Percentiles rank a stretch among this genome's conserved stretches.
phyloP scores from a whole-genome alignment of 2,113 vertebrate species.

The Serinus canaria region DNA sequence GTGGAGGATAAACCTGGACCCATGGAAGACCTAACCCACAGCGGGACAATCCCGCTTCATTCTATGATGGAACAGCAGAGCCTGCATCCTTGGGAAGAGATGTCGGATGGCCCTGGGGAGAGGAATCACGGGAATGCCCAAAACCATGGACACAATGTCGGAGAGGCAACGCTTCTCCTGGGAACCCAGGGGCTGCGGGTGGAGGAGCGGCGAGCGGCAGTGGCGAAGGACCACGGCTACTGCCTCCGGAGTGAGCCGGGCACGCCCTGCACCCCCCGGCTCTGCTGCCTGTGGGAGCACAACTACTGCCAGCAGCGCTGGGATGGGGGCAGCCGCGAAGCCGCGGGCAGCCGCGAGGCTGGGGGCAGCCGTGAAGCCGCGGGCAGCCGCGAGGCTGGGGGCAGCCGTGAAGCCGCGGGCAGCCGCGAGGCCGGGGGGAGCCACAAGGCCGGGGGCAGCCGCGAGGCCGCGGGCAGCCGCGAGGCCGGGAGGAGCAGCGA shows the following conservation, averaged over 20 bases:
- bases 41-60: accelerated
- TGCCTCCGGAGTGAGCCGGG: accelerated
- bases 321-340: accelerated
- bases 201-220: accelerated
- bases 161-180: accelerated
- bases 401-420: too few relatives aligned
- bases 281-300: neutral
- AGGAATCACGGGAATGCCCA: accelerated
- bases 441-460: too few relatives aligned
- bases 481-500: accelerated
- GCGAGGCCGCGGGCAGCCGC: too few relatives aligned
- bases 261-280: accelerated
- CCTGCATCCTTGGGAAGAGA: accelerated
- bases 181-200: accelerated
- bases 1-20: accelerated
- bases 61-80: accelerated
- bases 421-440: accelerated
- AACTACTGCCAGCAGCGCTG: neutral
- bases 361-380: accelerated
- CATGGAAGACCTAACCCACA: accelerated
- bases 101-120: accelerated
- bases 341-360: too few relatives aligned
- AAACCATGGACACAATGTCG: accelerated
- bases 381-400: accelerated
- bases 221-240: neutral